Conservation (phyloP, 2,888 invertebrate genomes). For the Dromius quadrimaculatus region DNA sequence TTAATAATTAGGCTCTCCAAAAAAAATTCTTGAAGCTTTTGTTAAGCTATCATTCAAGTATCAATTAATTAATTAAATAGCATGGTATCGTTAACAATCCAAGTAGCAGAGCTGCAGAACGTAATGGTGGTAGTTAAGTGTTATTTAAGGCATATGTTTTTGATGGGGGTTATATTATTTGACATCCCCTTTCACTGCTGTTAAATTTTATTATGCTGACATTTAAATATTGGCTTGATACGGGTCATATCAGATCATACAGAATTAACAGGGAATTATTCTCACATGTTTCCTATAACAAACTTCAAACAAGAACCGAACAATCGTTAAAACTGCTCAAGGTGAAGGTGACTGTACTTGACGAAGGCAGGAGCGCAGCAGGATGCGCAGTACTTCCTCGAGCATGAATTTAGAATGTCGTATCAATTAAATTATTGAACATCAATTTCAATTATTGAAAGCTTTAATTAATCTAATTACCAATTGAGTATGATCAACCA, state of each 20-base stretch:
- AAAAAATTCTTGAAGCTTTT: neutral
- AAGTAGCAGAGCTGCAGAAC: neutral
- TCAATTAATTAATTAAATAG: constrained; percentile 31
- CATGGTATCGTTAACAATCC: constrained; percentile 33
- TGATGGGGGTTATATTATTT: constrained; percentile 12
- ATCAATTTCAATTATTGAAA: too few relatives aligned
- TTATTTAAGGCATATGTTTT: constrained; percentile 33
- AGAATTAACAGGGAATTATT: constrained; percentile 16
- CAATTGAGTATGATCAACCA: constrained; percentile 31
- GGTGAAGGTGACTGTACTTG: too few relatives aligned
- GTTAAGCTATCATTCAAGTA: neutral
- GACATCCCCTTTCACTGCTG: neutral
- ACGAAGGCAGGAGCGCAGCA: too few relatives aligned
- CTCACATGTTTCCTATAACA: too few relatives aligned
- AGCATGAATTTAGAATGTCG: too few relatives aligned
- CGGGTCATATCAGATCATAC: constrained; percentile 14
- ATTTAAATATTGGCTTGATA: constrained; percentile 15
- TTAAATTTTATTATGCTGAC: neutral
- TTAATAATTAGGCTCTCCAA: neutral
- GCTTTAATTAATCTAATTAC: constrained; percentile 39
- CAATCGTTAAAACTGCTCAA: too few relatives aligned
- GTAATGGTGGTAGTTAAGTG: neutral
- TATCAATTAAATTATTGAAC: constrained; percentile 13
- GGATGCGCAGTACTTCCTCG: too few relatives aligned
- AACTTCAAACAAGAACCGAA: too few relatives aligned